These are phyloP conservation scores for Ormyrus pomaceus DNA, from an alignment of 2,888 invertebrate genomes.

Conservation along the genomic window DNA sequence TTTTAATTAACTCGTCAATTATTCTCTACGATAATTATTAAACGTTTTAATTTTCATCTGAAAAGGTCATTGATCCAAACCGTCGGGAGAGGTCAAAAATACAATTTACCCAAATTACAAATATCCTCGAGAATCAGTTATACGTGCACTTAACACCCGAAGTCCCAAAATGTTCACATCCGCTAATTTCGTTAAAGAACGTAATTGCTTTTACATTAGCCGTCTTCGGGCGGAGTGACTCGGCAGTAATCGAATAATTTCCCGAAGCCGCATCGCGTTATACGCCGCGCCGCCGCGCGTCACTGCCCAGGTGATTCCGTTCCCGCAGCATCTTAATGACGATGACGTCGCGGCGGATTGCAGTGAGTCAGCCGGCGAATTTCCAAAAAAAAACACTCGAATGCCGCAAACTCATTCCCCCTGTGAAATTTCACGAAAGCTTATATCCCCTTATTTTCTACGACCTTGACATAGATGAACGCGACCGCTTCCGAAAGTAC, in stretches of 20 bases:
- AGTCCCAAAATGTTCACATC: not conserved
- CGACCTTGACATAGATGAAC: constrained; percentile 34
- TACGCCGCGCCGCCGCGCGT: not conserved
- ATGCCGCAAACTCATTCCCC: too few relatives aligned
- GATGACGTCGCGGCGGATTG: too few relatives aligned
- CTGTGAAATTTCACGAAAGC: not conserved
- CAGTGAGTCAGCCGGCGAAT: constrained; percentile 5
- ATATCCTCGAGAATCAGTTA: too few relatives aligned
- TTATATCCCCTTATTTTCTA: not conserved
- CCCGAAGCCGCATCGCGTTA: not conserved
- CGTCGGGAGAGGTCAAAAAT: too few relatives aligned
- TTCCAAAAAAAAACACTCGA: not conserved
- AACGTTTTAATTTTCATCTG: too few relatives aligned
- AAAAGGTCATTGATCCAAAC: too few relatives aligned
- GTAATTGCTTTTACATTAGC: constrained; percentile 12
- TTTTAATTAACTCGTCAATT: too few relatives aligned
- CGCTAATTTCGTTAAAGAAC: not conserved
- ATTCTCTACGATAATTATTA: too few relatives aligned
- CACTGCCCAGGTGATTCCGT: not conserved
- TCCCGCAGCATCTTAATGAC: too few relatives aligned
- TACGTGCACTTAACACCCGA: too few relatives aligned
- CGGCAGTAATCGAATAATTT: constrained; percentile 9
- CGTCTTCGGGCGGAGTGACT: not conserved
- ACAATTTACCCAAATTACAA: too few relatives aligned
- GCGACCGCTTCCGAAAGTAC: constrained; percentile 11